Conservation (phyloP, 1,140 invertebrate genomes). For the Brachionus manjavacas region DNA sequence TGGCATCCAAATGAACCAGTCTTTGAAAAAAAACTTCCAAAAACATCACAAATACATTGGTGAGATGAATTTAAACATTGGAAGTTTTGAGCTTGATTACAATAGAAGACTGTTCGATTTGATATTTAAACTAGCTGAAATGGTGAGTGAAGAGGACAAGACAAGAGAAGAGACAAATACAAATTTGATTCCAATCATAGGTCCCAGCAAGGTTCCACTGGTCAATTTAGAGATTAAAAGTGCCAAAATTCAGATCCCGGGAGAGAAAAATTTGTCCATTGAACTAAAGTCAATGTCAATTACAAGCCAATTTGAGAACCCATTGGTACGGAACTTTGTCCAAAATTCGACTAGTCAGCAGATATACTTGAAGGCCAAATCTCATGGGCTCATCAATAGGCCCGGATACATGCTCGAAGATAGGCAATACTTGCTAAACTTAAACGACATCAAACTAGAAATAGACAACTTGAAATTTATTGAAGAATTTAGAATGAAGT, state of each 20-base stretch:
- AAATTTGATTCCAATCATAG: background rate
- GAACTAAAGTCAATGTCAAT: background rate
- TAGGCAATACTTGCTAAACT: background rate
- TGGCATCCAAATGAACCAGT: background rate
- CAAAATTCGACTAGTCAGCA: background rate
- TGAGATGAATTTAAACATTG: background rate
- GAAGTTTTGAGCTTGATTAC: background rate
- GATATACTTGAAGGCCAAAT: background rate
- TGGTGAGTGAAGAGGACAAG: background rate
- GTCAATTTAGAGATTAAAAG: slow-evolving; percentile 5
- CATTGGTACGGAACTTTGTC: slow-evolving; percentile 12
- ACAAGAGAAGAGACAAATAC: too few species aligned
- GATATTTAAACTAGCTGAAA: background rate
- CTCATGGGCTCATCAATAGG: background rate
- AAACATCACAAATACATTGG: background rate
- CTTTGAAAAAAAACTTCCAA: background rate
- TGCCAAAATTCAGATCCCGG: background rate
- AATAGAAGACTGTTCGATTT: background rate
- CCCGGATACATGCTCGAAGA: slow-evolving; percentile 30
- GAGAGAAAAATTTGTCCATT: background rate
- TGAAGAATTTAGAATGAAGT: background rate
- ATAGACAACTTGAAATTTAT: background rate
- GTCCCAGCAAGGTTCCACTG: background rate
- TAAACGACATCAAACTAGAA: background rate
- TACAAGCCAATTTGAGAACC: slow-evolving; percentile 27